A percentile compares a stretch with the other conserved stretches of the same genome.
Evolutionary conservation across 2,888 invertebrate species (phyloP).

Genomic region (Polymixis flavicincta): DNA sequence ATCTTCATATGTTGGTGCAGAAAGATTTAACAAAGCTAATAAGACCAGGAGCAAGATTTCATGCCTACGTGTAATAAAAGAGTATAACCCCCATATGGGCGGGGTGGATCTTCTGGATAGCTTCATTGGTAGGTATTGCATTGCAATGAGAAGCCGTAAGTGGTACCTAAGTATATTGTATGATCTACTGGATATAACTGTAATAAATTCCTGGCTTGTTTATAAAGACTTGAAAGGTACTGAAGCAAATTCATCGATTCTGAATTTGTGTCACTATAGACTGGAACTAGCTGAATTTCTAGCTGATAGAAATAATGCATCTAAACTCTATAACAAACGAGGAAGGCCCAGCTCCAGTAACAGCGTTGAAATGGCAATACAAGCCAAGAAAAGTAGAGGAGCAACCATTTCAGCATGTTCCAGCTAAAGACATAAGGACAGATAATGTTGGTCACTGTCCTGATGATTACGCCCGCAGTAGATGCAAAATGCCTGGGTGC

Average conservation of each 20-base stretch:
- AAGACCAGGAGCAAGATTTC: conserved; percentile 61
- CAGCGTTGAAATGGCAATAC: conserved; percentile 69
- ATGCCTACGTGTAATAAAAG: conserved; percentile 65
- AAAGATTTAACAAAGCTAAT: conserved; percentile 65
- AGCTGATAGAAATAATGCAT: conserved; percentile 62
- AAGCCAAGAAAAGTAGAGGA: conserved; percentile 69
- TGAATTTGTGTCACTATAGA: conserved; percentile 68
- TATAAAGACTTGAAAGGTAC: conserved; percentile 62
- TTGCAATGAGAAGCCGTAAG: conserved; percentile 61
- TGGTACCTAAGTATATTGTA: conserved; percentile 70
- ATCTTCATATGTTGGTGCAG: conserved; percentile 71
- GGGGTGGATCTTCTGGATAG: conserved; percentile 67
- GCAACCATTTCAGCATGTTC: conserved; percentile 68
- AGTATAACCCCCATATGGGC: conserved; percentile 75
- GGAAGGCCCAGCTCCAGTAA: conserved; percentile 70
- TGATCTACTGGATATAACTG: conserved; percentile 70
- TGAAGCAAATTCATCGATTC: conserved; percentile 62
- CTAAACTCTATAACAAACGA: conserved; percentile 68
- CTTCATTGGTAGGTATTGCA: conserved; percentile 65
- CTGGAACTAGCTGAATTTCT: conserved; percentile 72
- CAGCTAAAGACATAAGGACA: conserved; percentile 69
- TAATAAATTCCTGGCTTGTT: conserved; percentile 73
- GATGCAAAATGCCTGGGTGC: conserved; percentile 71
- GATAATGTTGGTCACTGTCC: conserved; percentile 72
- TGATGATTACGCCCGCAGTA: conserved; percentile 64